These are phyloP conservation scores for Lutjanus campechanus DNA, from an alignment of 2,797 vertebrate species.

Conservation along the genomic window DNA sequence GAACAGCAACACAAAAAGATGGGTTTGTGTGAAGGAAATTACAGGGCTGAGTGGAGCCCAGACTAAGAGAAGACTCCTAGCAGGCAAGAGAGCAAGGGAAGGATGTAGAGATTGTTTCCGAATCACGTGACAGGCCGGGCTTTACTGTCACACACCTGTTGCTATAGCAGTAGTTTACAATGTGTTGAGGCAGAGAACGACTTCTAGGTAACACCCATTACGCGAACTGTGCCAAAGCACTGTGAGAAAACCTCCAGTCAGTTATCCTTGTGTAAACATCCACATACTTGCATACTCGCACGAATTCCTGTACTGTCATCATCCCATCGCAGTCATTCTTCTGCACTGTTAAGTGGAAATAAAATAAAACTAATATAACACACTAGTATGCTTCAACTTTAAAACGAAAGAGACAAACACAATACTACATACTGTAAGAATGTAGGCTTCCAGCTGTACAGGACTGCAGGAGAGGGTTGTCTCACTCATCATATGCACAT, in stretches of 20 bases:
- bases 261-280: slow-evolving; percentile 71
- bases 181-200: slow-evolving; percentile 32
- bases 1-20: background rate
- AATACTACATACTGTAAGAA: slow-evolving; percentile 5
- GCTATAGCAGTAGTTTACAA: slow-evolving; percentile 41
- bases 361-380: slow-evolving; percentile 4
- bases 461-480: slow-evolving; percentile 11
- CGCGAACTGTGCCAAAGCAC: slow-evolving; percentile 41
- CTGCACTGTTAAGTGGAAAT: slow-evolving; percentile 9
- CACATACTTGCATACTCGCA: slow-evolving; percentile 61
- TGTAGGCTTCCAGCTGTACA: slow-evolving; percentile 11
- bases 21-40: background rate
- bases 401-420: background rate
- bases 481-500: background rate
- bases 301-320: slow-evolving; percentile 57
- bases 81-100: background rate
- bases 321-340: slow-evolving; percentile 39
- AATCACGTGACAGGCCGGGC: slow-evolving; percentile 42
- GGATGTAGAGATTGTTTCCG: slow-evolving; percentile 30
- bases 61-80: slow-evolving; percentile 10
- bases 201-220: slow-evolving; percentile 46
- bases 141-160: slow-evolving; percentile 57
- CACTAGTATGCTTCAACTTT: background rate
- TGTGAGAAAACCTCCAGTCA: slow-evolving; percentile 63
- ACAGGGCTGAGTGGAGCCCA: slow-evolving; percentile 11